Base-by-base conservation (phyloP, 2,797 vertebrate species). In the Falco cherrug region DNA sequence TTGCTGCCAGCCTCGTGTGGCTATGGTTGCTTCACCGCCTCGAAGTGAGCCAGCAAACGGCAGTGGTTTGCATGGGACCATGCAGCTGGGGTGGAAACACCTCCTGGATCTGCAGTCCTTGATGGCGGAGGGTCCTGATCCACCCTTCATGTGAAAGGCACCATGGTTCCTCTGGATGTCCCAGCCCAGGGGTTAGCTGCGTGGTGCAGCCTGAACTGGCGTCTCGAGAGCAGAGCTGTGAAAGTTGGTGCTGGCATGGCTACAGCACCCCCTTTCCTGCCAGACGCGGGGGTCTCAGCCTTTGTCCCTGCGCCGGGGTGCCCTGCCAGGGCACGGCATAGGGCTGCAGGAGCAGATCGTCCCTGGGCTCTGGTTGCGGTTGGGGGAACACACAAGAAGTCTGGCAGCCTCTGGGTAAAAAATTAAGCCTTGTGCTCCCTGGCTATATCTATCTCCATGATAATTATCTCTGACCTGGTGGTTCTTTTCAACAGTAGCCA, bases 391-490 rank as follows among this genome's bases (percentile, higher is more conserved):
- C 7, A 0, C 14, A 1, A 33, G 57, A 31, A 17, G 26, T 26
- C 14, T 26, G 20, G 31, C 50, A 22, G 26, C 22, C 19, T 16
- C n/a, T 12, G 54, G 39, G 48, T n/a, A 12, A 29, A 25, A 56
- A 7, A 14, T 39, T 3, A 19, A 25, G 16, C 75, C 65, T 21
- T 11, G 39, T 25, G 50, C 59, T 33, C 37, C n/a, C n/a, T 8
- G 69, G 4, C 33, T 6, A 0, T 5, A 4, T 8, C 28, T 16
- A 4, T 12, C 12, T 14, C 45, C 7, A 0, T 2, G 45, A 10
- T 45, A 10, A 16, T 45, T 60, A 12, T 17, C 70, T 39, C 61
- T 4, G 5, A 9, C 28, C 21, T 6, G 45, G 10, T 17, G 6
- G 13, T 60, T 19, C 11, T 4, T 37, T 24, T 14, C 11, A 14